Base-by-base conservation (phyloP, 2,888 invertebrate genomes). In the Selenia dentaria region DNA sequence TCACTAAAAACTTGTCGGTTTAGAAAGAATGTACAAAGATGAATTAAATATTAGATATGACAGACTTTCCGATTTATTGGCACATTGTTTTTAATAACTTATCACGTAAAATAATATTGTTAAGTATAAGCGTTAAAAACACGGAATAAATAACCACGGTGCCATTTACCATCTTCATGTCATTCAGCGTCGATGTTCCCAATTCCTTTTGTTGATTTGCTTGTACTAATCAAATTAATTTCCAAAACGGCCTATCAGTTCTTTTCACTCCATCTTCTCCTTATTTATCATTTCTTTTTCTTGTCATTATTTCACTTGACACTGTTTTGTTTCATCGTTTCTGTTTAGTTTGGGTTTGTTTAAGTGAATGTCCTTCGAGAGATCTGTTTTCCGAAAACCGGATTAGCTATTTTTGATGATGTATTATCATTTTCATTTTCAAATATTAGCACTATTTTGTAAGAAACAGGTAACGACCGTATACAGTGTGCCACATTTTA, bases 241-340 rank as follows among this genome's bases (percentile, higher is more conserved):
- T 89, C 91, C 92, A 92, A 92, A 92, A 91, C 90, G 91, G 88
- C 89, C 91, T 90, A 90, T 90, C 84, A 83, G 83, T 89, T 88
- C 73, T 67, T 74, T 77, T 81, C 79, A 83, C 75, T 70, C 78
- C 83, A 84, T 85, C 77, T 83, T 80, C 63, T 75, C 77, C 74
- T 74, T 62, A 12, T 41, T 31, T 79, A 69, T 83, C 70, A 70
- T 81, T 79, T 81, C 69, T 79, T 75, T 76, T 64, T 78, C 71
- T 80, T 70, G 74, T 76, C 81, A 83, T 83, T 75, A 66, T 75
- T 80, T 76, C 83, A 85, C 77, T 73, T 60, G 68, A 77, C 74
- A 76, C 75, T 48, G 54, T 70, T 66, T 76, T 62, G 59, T 68
- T 75, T 78, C 59, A 62, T 61, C 57, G 57, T 74, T 71, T 65